These are phyloP conservation scores for Gambelia wislizenii DNA, from an alignment of 2,797 vertebrate species.

Conservation along the genomic window DNA sequence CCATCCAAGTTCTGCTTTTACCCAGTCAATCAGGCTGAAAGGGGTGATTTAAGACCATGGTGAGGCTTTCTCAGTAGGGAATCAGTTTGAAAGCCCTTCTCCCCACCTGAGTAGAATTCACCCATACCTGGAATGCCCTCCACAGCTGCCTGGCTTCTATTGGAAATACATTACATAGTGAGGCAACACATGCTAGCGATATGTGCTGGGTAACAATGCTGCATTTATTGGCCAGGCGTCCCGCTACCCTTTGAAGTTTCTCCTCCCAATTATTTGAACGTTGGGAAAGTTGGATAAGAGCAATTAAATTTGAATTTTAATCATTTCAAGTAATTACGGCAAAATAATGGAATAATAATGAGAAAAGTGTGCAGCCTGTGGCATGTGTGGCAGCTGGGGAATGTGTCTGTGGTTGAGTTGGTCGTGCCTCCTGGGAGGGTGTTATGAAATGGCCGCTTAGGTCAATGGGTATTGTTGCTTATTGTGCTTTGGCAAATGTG, in stretches of 20 bases:
- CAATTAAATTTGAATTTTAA: conserved; percentile 54
- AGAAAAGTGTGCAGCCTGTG: conserved; percentile 54
- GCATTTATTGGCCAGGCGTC: conserved; percentile 57
- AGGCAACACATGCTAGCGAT: conserved; percentile 12
- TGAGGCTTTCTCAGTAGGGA: neutral
- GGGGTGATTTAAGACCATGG: neutral
- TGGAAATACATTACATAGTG: conserved; percentile 51
- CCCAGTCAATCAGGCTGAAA: neutral
- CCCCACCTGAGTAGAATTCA: neutral
- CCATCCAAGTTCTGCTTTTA: neutral
- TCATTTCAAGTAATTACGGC: conserved; percentile 57
- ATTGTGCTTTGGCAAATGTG: conserved; percentile 45
- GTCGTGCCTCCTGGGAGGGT: conserved; percentile 36
- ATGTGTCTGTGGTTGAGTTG: conserved; percentile 18
- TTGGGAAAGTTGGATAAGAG: conserved; percentile 60
- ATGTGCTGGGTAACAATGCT: conserved; percentile 53
- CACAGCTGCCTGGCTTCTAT: conserved; percentile 29
- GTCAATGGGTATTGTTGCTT: conserved; percentile 39
- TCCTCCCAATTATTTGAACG: conserved; percentile 62
- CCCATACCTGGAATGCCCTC: neutral
- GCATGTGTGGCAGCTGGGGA: neutral
- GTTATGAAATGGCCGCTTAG: conserved; percentile 51
- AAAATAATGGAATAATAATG: conserved; percentile 65
- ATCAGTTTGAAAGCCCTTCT: conserved; percentile 1
- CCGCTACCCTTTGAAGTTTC: conserved; percentile 68